These are phyloP conservation scores for Neomorphus geoffroyi DNA, from an alignment of 2,797 vertebrate genomes.

Conservation along the genomic window DNA sequence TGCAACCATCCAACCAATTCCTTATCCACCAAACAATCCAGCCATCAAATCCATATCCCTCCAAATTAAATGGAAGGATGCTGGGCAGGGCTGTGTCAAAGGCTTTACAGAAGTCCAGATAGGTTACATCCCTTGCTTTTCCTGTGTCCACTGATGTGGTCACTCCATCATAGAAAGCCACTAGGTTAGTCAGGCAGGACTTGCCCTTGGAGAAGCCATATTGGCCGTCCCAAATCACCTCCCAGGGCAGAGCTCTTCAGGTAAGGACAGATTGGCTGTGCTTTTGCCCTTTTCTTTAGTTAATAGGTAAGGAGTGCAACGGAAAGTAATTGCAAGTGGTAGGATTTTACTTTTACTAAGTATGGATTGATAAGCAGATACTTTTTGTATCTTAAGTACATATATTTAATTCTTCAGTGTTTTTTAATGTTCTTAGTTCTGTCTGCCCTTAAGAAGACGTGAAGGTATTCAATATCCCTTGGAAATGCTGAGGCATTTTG, in stretches of 20 bases:
- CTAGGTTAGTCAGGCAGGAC: too few species aligned
- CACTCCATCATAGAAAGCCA: too few species aligned
- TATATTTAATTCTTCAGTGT: fast-evolving
- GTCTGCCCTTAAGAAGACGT: background rate
- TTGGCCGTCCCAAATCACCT: too few species aligned
- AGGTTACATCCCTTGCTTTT: too few species aligned
- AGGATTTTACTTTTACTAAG: background rate
- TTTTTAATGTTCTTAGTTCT: background rate
- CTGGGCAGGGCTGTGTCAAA: too few species aligned
- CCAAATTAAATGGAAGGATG: too few species aligned
- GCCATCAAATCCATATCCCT: too few species aligned
- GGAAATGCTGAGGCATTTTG: background rate
- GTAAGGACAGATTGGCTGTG: background rate
- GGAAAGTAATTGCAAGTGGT: background rate
- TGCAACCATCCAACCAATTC: too few species aligned
- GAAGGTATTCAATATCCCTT: background rate
- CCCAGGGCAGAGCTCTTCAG: background rate
- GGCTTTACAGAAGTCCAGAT: too few species aligned
- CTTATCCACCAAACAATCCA: too few species aligned
- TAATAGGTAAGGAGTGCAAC: background rate
- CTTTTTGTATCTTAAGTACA: background rate
- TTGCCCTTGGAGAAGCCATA: too few species aligned
- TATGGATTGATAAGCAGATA: background rate
- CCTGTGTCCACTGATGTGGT: too few species aligned
- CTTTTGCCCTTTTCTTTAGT: background rate